Conservation (phyloP, 2,113 vertebrate species). For the Lepus timidus region DNA sequence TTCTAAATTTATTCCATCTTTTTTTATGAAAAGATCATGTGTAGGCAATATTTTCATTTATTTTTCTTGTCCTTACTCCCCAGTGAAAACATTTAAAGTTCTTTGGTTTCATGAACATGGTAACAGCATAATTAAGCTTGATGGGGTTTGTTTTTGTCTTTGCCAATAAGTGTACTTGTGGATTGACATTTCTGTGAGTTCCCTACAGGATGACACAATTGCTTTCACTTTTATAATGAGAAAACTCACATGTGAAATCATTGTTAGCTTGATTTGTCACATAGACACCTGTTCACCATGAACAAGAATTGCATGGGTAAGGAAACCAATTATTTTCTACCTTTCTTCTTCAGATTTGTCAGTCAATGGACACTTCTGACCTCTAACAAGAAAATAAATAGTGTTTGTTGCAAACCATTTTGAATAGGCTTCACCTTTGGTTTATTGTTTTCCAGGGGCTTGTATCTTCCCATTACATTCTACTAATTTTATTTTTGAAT, state of each 20-base stretch:
- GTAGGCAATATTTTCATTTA: background rate
- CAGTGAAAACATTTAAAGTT: background rate
- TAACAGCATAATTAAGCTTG: background rate
- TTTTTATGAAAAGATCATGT: background rate
- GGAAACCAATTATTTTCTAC: constrained; percentile 23
- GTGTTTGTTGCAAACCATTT: background rate
- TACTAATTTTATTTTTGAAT: constrained; percentile 57
- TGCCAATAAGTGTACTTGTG: background rate
- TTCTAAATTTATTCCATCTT: background rate
- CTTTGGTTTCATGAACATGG: background rate
- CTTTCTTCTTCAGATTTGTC: background rate
- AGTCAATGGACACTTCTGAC: background rate
- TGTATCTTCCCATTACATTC: background rate
- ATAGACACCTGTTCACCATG: background rate
- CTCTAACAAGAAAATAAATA: background rate
- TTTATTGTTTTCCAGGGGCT: constrained; percentile 43
- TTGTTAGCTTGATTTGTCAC: background rate
- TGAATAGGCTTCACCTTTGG: background rate
- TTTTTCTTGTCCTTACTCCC: background rate
- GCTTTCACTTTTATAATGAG: background rate
- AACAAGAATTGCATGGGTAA: background rate
- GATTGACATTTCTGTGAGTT: background rate
- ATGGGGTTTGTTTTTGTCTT: background rate
- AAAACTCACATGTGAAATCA: background rate
- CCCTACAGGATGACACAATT: background rate